phyloP scores from a whole-genome alignment of 1,140 invertebrate genomes.

The Caenorhabditis tropicalis region DNA sequence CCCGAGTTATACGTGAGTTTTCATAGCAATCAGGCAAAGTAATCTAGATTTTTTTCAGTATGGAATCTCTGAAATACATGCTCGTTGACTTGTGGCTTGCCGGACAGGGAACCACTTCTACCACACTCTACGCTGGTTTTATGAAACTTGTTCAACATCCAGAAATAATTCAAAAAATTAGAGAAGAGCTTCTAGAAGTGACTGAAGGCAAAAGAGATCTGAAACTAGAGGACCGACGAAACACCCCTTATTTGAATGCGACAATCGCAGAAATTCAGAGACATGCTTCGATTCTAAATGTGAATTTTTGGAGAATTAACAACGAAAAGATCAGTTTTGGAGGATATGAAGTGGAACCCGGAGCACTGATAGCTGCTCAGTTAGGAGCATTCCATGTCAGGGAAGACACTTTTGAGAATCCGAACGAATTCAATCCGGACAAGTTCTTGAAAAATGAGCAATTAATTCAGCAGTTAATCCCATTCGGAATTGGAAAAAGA shows the following conservation, averaged over 20 bases:
- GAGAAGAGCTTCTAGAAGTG: constrained; percentile 1
- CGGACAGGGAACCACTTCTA: constrained; percentile 35
- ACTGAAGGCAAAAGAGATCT: not conserved
- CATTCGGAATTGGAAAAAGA: constrained; percentile 56
- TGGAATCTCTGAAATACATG: not conserved
- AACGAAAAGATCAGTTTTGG: not conserved
- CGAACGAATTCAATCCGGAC: not conserved
- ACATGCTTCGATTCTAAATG: constrained; percentile 48
- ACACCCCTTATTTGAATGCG: constrained; percentile 45
- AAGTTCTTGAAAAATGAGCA: not conserved
- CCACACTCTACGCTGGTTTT: constrained; percentile 11
- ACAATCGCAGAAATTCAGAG: constrained; percentile 53
- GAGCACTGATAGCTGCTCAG: not conserved
- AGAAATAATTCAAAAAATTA: not conserved
- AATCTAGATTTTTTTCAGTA: not conserved
- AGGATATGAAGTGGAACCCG: not conserved
- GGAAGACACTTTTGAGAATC: not conserved
- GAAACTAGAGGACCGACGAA: not conserved
- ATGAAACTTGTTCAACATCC: not conserved
- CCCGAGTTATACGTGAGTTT: not conserved
- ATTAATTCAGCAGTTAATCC: constrained; percentile 48
- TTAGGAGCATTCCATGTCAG: not conserved
- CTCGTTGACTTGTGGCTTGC: constrained; percentile 35
- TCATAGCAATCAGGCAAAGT: not conserved
- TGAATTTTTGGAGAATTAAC: constrained; percentile 45